A percentile compares a stretch with the other conserved stretches of the same genome.
These are phyloP conservation scores for Mimachlamys varia DNA, from an alignment of 2,888 invertebrate genomes.

Conservation along the genomic window DNA sequence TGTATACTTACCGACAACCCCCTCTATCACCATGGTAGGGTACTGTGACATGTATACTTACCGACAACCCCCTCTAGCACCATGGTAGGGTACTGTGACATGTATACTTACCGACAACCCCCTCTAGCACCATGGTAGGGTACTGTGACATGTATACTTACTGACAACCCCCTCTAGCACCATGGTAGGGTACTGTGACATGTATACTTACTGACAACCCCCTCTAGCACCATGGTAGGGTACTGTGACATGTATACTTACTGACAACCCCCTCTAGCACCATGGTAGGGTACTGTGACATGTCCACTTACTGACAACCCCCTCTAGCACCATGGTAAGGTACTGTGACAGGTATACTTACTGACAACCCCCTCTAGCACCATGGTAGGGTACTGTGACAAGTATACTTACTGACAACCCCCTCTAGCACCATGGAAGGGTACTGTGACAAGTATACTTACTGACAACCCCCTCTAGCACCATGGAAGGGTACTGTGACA, in stretches of 20 bases:
- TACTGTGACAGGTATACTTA: too few relatives aligned
- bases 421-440: too few relatives aligned
- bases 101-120: slow-evolving; percentile 12
- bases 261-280: neutral
- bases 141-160: neutral
- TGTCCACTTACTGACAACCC: too few relatives aligned
- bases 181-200: slow-evolving; percentile 6
- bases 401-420: slow-evolving; percentile 1
- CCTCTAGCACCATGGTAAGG: too few relatives aligned
- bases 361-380: too few relatives aligned
- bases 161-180: neutral
- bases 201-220: slow-evolving; percentile 4
- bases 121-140: neutral
- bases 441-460: too few relatives aligned
- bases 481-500: slow-evolving; percentile 12
- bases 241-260: neutral
- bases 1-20: slow-evolving; percentile 7
- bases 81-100: neutral
- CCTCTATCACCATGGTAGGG: neutral
- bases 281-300: slow-evolving; percentile 7
- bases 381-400: neutral
- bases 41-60: neutral
- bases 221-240: neutral
- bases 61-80: neutral
- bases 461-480: too few relatives aligned